phyloP scores from a whole-genome alignment of 2,888 invertebrate species.

The Patella depressa region DNA sequence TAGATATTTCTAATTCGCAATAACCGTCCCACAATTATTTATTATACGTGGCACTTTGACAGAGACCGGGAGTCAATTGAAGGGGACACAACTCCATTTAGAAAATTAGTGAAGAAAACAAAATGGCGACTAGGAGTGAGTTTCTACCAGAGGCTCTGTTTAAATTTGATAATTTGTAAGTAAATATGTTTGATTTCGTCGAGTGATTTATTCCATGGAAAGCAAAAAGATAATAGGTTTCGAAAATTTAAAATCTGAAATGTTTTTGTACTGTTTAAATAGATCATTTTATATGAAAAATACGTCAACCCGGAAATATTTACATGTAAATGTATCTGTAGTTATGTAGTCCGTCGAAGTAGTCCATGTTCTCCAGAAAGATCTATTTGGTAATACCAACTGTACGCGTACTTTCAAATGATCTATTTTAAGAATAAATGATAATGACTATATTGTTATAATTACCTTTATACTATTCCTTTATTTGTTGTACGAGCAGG shows the following conservation, averaged over 20 bases:
- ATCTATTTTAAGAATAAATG: too few relatives aligned
- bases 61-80: background rate
- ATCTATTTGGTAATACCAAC: too few relatives aligned
- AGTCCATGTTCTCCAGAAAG: too few relatives aligned
- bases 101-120: background rate
- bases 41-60: background rate
- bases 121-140: slow-evolving; percentile 41
- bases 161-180: slow-evolving; percentile 58
- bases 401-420: too few relatives aligned
- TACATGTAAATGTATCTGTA: background rate
- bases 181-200: slow-evolving; percentile 20
- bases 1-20: too few relatives aligned
- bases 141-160: slow-evolving; percentile 49
- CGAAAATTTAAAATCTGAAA: too few relatives aligned
- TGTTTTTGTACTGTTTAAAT: background rate
- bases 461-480: too few relatives aligned
- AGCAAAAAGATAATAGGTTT: too few relatives aligned
- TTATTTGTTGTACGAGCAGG: too few relatives aligned
- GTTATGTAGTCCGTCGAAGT: background rate
- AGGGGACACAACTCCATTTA: background rate
- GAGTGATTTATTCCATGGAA: slow-evolving; percentile 12
- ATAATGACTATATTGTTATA: too few relatives aligned
- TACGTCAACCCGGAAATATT: background rate
- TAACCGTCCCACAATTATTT: too few relatives aligned
- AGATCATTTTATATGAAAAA: background rate